Base-by-base conservation (phyloP, 2,888 invertebrate species). In the Drosophila testacea region DNA sequence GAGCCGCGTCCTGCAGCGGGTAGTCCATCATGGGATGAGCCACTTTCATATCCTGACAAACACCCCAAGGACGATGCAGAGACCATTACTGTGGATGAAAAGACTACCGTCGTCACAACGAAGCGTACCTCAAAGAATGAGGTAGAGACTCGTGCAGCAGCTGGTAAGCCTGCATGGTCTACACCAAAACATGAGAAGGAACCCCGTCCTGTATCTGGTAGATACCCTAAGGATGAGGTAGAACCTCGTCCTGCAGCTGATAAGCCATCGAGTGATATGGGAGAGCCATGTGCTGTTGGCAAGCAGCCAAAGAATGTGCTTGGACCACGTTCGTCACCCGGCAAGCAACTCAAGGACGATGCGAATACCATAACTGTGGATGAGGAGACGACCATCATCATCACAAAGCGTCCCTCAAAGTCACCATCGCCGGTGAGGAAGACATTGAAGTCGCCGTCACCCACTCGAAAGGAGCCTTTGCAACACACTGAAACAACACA, bases 321-420 rank as follows among this genome's bases (percentile, higher is more conserved):
- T 44, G 13, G 36, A 38, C 38, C 51, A 10, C 32, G 39, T 6
- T 13, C 32, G 1, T 16, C 50, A 51, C 30, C 28, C 7, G 11
- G n/a, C 6, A 68, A 38, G 6, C 36, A 56, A 1, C 73, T 68
- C 6, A 80, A 69, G 27, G 72, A 69, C 1, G 77, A 74, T 16
- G 67, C 61, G 1, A 83, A 86, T 34, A 62, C 65, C 1, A 44
- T 83, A 16, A 67, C 69, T 22, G 30, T 88, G 0, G 69, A 65
- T 5, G 77, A 89, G 39, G 50, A 77, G 56, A 77, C 75, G 9
- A 82, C 83, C 9, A 71, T 88, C 30, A 51, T 76, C 9, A 69
- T 76, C 13, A 73, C 73, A 7, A 80, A 67, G 27, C 71, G 64
- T 10, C 50, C 74, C 10, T 62, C 80, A 4, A 76, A 76, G 28